phyloP scores from a whole-genome alignment of 2,113 vertebrate genomes.

The Halcyon senegalensis region DNA sequence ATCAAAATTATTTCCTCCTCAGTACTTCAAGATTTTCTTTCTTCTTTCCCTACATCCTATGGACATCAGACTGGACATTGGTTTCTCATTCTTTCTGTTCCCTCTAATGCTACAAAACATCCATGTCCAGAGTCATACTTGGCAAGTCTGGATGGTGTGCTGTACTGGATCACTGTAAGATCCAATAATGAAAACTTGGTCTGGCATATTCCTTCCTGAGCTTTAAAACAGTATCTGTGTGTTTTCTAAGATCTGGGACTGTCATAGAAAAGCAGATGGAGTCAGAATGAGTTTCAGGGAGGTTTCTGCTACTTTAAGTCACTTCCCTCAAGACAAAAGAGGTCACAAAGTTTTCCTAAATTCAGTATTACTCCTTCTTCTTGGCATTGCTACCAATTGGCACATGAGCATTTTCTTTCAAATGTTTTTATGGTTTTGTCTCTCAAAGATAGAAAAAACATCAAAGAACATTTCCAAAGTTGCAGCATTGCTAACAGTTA shows the following conservation, averaged over 20 bases:
- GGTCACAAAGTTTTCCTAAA: not conserved
- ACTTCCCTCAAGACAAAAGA: not conserved
- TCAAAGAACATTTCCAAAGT: not conserved
- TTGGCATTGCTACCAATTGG: not conserved
- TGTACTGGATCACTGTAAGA: not conserved
- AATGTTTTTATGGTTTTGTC: not conserved
- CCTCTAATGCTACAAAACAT: not conserved
- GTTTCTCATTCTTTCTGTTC: not conserved
- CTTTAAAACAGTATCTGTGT: not conserved
- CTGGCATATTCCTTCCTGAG: not conserved
- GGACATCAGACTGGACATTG: not conserved
- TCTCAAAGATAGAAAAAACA: not conserved
- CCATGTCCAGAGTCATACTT: not conserved
- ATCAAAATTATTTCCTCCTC: not conserved
- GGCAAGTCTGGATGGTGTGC: not conserved
- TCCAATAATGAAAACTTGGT: not conserved
- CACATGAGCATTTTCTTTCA: not conserved
- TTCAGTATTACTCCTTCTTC: not conserved
- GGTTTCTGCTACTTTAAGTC: not conserved
- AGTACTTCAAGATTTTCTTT: not conserved
- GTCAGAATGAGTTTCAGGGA: not conserved
- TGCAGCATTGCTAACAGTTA: not conserved
- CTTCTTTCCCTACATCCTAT: not conserved
- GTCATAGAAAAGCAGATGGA: not conserved
- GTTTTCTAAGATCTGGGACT: not conserved